A percentile compares a stretch with the other conserved stretches of the same genome.
Conservation (phyloP, 2,888 invertebrate species). For the Liodrosophila aerea region DNA sequence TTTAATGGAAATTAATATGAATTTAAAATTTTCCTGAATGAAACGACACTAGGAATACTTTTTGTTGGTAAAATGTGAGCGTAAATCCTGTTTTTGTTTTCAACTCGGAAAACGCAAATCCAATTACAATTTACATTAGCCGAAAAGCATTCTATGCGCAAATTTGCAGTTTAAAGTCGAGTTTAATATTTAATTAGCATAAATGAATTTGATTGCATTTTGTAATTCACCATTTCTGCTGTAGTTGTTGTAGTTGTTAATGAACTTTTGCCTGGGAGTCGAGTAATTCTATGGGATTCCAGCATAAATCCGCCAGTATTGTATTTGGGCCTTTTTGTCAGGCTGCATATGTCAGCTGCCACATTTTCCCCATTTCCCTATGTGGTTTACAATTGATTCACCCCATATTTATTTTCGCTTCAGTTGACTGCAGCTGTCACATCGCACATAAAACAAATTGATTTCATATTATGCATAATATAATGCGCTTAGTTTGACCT, state of each 20-base stretch:
- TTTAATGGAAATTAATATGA: too few relatives aligned
- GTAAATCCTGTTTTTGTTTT: slow-evolving; percentile 22
- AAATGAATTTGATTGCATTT: slow-evolving; percentile 59
- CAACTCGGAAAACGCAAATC: slow-evolving; percentile 53
- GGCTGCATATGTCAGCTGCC: slow-evolving; percentile 35
- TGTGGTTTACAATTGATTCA: neutral
- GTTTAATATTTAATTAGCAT: slow-evolving; percentile 63
- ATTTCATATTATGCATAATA: slow-evolving; percentile 35
- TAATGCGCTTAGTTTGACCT: slow-evolving; percentile 41
- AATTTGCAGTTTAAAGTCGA: slow-evolving; percentile 25
- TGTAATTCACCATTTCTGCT: slow-evolving; percentile 8
- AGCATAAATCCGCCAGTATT: slow-evolving; percentile 12
- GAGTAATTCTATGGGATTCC: too few relatives aligned
- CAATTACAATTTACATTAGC: slow-evolving; percentile 37
- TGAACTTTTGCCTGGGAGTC: slow-evolving; percentile 24
- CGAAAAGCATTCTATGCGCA: slow-evolving; percentile 2
- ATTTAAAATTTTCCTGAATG: neutral
- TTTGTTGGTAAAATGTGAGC: slow-evolving; percentile 20
- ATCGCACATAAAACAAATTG: neutral
- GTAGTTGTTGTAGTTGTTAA: slow-evolving; percentile 31
- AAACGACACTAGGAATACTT: neutral
- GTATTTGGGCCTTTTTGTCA: neutral
- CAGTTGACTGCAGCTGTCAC: neutral
- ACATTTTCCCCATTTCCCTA: slow-evolving; percentile 14
- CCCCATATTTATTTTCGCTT: neutral